Evolutionary conservation across 35 echinoderm and acorn worm genomes (phyloP).

Genomic region (Stichopus chloronotus): DNA sequence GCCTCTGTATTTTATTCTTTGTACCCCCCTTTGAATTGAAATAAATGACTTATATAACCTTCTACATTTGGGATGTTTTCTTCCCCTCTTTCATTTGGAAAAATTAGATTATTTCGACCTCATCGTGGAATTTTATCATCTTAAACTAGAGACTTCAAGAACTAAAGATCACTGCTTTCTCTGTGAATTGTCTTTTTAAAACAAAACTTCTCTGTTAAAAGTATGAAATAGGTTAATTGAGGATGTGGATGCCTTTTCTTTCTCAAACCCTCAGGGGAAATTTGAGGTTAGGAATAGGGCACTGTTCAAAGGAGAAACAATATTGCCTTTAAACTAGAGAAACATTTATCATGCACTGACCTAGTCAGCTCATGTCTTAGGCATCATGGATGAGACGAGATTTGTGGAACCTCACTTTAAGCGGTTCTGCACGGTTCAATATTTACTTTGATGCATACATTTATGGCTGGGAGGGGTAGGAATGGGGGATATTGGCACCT

Average conservation of each 20-base stretch:
- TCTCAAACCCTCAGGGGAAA: background rate
- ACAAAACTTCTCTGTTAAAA: background rate
- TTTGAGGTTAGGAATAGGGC: background rate
- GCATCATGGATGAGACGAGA: too few relatives aligned
- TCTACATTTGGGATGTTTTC: background rate
- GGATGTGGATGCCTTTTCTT: background rate
- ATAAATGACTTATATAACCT: background rate
- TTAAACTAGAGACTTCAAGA: background rate
- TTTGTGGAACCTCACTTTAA: too few relatives aligned
- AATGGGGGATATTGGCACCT: too few relatives aligned
- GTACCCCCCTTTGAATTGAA: background rate
- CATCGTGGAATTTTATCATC: background rate
- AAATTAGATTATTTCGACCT: conserved; percentile 12
- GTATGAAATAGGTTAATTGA: conserved; percentile 5
- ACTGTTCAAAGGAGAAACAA: background rate
- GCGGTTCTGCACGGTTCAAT: too few relatives aligned
- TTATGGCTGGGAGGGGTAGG: too few relatives aligned
- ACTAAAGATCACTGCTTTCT: background rate
- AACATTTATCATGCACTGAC: background rate
- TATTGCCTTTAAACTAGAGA: background rate
- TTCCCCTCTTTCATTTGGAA: background rate
- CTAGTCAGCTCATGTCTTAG: too few relatives aligned
- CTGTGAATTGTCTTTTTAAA: background rate
- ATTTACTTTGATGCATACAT: too few relatives aligned
- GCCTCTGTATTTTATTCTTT: background rate